These are phyloP conservation scores for Macrotus californicus DNA, from an alignment of 2,113 vertebrate species.

Conservation along the genomic window DNA sequence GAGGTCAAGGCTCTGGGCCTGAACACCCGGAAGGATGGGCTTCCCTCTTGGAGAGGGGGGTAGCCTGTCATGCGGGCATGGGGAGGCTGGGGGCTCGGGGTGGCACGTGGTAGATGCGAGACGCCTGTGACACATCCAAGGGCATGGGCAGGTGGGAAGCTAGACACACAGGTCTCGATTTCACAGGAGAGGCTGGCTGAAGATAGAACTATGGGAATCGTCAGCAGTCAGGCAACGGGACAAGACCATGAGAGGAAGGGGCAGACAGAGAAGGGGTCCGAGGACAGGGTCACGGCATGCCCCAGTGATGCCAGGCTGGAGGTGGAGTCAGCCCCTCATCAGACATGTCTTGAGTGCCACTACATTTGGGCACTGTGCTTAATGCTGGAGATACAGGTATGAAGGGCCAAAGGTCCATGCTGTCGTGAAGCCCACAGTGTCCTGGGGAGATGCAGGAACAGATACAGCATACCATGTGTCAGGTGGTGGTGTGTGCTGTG, in stretches of 20 bases:
- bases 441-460: neutral
- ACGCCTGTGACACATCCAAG: neutral
- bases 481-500: neutral
- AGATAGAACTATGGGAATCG: neutral
- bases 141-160: neutral
- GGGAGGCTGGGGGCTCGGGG: neutral
- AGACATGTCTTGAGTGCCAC: neutral
- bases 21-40: neutral
- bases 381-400: neutral
- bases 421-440: rapidly evolving
- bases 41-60: neutral
- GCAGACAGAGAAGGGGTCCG: neutral
- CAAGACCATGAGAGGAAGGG: neutral
- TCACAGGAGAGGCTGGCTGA: neutral
- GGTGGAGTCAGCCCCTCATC: neutral
- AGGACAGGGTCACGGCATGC: neutral
- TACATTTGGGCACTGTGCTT: neutral
- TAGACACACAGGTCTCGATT: neutral
- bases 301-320: neutral
- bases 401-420: neutral
- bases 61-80: neutral
- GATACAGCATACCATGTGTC: rapidly evolving
- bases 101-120: neutral
- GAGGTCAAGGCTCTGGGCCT: neutral
- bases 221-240: neutral